Percentiles rank a stretch among this genome's conserved stretches.
phyloP scores from a whole-genome alignment of 2,113 vertebrate genomes.

The Pachypanchax playfairii region DNA sequence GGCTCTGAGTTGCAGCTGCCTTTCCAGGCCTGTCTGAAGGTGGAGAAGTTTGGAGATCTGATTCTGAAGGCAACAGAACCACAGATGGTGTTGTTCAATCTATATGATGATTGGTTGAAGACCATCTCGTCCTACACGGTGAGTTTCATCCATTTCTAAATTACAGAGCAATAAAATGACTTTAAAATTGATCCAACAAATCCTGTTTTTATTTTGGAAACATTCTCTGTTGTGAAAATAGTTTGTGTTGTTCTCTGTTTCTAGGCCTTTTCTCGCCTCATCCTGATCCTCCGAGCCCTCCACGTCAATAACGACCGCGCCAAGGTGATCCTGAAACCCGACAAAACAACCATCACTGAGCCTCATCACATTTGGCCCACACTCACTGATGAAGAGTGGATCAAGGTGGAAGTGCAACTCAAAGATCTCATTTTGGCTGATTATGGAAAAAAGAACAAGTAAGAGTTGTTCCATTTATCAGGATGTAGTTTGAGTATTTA shows the following conservation, averaged over 20 bases:
- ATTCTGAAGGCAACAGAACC: slow-evolving; percentile 98
- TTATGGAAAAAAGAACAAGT: slow-evolving; percentile 99
- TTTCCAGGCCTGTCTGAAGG: slow-evolving; percentile 99
- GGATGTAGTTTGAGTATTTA: not conserved
- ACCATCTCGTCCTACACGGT: slow-evolving; percentile 99
- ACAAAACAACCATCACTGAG: slow-evolving; percentile 97
- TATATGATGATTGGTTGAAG: slow-evolving; percentile 99
- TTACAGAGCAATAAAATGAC: not conserved
- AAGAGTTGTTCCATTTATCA: slow-evolving; percentile 53
- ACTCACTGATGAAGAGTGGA: slow-evolving; percentile 98
- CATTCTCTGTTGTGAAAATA: slow-evolving; percentile 26
- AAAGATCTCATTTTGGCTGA: slow-evolving; percentile 98
- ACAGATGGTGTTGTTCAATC: slow-evolving; percentile 99
- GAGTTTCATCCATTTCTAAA: slow-evolving; percentile 34
- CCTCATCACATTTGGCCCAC: slow-evolving; percentile 99
- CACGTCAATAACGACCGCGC: slow-evolving; percentile 98
- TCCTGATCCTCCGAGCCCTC: slow-evolving; percentile 94
- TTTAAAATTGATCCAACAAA: not conserved
- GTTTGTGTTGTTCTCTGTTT: slow-evolving; percentile 15
- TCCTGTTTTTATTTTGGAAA: not conserved
- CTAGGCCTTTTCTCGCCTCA: slow-evolving; percentile 98
- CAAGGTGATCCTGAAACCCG: slow-evolving; percentile 98
- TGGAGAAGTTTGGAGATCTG: slow-evolving; percentile 98
- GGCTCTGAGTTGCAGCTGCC: slow-evolving; percentile 97
- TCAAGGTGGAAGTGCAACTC: slow-evolving; percentile 98